These are phyloP conservation scores for Pedionomus torquatus DNA, from an alignment of 2,113 vertebrate species.

Conservation along the genomic window DNA sequence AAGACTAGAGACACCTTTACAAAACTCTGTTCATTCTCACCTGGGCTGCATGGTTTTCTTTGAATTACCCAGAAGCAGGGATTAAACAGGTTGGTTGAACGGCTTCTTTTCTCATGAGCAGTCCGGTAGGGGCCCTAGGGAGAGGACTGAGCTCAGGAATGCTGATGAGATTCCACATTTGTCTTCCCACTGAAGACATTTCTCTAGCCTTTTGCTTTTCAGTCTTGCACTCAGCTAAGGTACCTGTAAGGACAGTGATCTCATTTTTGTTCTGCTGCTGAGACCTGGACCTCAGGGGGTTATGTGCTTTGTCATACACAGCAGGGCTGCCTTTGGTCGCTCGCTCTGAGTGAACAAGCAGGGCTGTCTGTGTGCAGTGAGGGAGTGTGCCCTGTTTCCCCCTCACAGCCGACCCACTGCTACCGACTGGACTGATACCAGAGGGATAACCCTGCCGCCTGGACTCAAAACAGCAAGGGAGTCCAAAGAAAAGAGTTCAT, in stretches of 20 bases:
- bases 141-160: background rate
- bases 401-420: background rate
- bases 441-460: background rate
- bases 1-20: background rate
- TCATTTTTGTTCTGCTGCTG: background rate
- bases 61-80: background rate
- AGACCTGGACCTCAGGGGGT: background rate
- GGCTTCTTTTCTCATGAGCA: background rate
- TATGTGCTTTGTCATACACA: background rate
- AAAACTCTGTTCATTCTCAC: background rate
- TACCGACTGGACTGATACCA: background rate
- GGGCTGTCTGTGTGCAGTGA: fast-evolving
- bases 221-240: background rate
- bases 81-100: background rate
- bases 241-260: fast-evolving
- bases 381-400: background rate
- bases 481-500: background rate
- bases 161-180: background rate
- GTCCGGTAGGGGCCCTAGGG: background rate
- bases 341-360: fast-evolving
- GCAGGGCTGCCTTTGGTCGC: background rate
- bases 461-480: background rate
- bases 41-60: background rate
- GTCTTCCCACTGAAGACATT: background rate
- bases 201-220: background rate